Evolutionary conservation across 2,888 invertebrate genomes (phyloP).

Genomic region (Pollenia labialis): DNA sequence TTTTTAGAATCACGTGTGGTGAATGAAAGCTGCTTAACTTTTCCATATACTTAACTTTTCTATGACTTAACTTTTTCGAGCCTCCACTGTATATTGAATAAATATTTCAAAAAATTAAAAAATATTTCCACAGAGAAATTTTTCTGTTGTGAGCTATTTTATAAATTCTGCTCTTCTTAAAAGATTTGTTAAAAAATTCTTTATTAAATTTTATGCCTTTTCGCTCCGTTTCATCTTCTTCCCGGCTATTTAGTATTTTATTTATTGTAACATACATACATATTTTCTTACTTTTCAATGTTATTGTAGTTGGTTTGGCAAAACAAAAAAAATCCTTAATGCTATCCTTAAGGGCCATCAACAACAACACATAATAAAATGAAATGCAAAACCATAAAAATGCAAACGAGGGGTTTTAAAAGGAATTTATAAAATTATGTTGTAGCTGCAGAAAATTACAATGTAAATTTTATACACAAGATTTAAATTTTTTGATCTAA

Average conservation of each 20-base stretch:
- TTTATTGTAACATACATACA: not conserved
- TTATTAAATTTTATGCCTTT: not conserved
- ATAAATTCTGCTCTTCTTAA: not conserved
- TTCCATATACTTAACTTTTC: too few species aligned
- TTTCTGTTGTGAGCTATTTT: constrained; percentile 8
- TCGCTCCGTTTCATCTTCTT: not conserved
- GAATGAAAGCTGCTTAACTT: too few species aligned
- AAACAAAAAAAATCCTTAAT: not conserved
- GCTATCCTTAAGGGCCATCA: constrained; percentile 24
- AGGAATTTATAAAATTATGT: not conserved
- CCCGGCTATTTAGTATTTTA: constrained; percentile 16
- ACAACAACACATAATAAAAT: constrained; percentile 25
- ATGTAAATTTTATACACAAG: constrained; percentile 26
- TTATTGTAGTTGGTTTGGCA: not conserved
- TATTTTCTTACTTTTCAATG: not conserved
- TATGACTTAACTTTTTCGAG: too few species aligned
- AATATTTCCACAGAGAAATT: too few species aligned
- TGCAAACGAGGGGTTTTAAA: constrained; percentile 12
- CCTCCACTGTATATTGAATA: too few species aligned
- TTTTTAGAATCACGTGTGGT: too few species aligned
- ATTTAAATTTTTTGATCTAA: constrained; percentile 51
- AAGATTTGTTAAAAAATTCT: not conserved
- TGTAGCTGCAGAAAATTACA: constrained; percentile 14
- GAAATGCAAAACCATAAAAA: constrained; percentile 12
- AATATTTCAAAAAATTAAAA: too few species aligned